Conservation (phyloP, 2,113 vertebrate species). For the Microcebus griseorufus region DNA sequence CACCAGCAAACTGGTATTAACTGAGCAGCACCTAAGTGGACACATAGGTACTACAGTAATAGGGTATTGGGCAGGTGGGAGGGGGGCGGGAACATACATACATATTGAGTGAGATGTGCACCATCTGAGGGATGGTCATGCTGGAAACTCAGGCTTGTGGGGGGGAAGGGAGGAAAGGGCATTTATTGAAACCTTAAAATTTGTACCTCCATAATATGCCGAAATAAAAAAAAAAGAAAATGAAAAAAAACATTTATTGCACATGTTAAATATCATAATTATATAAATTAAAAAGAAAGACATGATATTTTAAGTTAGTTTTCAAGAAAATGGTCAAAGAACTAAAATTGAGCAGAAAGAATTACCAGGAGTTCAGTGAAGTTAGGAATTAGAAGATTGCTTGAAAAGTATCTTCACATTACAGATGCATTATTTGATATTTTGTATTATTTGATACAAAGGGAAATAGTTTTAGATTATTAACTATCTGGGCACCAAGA, state of each 20-base stretch:
- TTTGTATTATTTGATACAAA: not conserved
- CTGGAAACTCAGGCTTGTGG: no score
- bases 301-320: not conserved
- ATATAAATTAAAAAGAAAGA: not conserved
- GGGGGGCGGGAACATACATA: no score
- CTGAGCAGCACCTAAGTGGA: no score
- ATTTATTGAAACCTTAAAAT: no score
- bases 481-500: not conserved
- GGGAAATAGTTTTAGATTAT: not conserved
- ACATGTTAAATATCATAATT: not conserved
- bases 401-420: not conserved
- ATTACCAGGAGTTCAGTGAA: not conserved
- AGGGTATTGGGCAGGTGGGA: no score
- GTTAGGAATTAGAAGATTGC: not conserved
- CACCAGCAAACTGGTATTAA: no score
- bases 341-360: not conserved
- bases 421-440: not conserved
- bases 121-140: no score
- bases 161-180: no score
- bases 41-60: no score
- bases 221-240: no score
- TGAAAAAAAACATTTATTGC: not conserved
- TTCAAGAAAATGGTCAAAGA: not conserved
- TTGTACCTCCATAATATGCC: no score
- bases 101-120: no score